Evolutionary conservation across 2,888 invertebrate genomes (phyloP), one percentile per base, ranked within the genome.

Genomic region (Cosmopolites sordidus): DNA sequence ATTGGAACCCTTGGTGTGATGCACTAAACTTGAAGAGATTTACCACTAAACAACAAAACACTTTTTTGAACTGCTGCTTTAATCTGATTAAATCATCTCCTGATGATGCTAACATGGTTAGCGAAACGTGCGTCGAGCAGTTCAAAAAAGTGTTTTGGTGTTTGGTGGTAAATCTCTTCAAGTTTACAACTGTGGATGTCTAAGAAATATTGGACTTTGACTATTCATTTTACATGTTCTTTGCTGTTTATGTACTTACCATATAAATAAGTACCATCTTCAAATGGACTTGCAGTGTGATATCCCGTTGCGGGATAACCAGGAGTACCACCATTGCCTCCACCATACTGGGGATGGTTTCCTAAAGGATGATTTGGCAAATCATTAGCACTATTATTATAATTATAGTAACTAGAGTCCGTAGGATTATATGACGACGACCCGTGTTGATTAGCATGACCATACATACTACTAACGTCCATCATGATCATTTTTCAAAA

Each of bases 391-490:
- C 51, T 38, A 16, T 51, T 55, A 37, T 41, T 15, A 16, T 70
- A 72, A 57, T 69, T 69, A 51, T 69, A 70, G 58, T 71, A 72
- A 61, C 70, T 69, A 30, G 70, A 55, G 53, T 72, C 73, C 48
- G 69, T 58, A 11, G 51, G 41, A 65, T 71, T 69, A 60, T 72
- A 58, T 29, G 55, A 73, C 51, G 72, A 60, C 54, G 70, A 65
- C 60, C 65, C 65, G 60, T 78, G 80, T 73, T 82, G 71, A 64
- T 66, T 69, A 58, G 68, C 69, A 66, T 71, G 81, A 71, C 81
- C 80, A 79, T 86, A 86, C 85, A 86, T 86, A 71, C 86, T 84
- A 71, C 86, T 83, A 80, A 87, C 80, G 81, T 87, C 86, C 87
- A 87, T 87, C 81, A 83, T 86, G 84, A 86, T 86, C 85, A 85